Base-by-base conservation (phyloP, 2,113 vertebrate genomes). In the Microcebus tavaratra region DNA sequence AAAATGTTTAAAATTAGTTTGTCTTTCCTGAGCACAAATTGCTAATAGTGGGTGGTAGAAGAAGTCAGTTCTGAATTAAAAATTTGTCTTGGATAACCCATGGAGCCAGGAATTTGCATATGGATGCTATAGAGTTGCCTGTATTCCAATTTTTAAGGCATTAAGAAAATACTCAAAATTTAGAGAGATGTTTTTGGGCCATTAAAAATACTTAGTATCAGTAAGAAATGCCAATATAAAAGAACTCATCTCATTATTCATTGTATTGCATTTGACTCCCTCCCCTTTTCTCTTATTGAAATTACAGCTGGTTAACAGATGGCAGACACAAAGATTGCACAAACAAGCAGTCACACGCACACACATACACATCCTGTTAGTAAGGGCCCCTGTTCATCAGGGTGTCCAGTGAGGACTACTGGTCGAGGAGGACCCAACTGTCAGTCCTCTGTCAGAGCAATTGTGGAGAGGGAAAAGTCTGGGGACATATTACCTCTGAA, bases 21-120 rank as follows among this genome's bases (percentile, higher is more conserved):
- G 34, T 88, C 87, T 95, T 87, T 93, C 45, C 67, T 87, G 34
- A 81, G 34, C 68, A 87, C 8, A 80, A 68, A 91, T 91, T n/a
- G 87, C 82, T 94, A 93, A 95, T 91, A 93, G 90, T 83, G 83
- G 70, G 63, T 96, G 90, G 63, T 72, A 93, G 84, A 95, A 42
- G 72, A 87, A 94, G 90, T 93, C 68, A 76, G 94, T 95, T 97
- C 95, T 95, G 87, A 98, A 96, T 97, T 89, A 91, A 96, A 84
- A 93, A 67, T 96, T 96, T 97, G 79, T 86, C 89, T 97, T 94
- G 96, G 91, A 93, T 93, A 96, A 93, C 89, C 61, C 86, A 91
- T 0, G 5, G 57, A 89, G 96, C 90, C 94, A 95, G 78, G 53
- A 89, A 50, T 96, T 94, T 95, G 91, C 80, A 90, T 80, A 81